Base-by-base conservation (phyloP, 2,113 vertebrate species). In the Vicugna pacos region DNA sequence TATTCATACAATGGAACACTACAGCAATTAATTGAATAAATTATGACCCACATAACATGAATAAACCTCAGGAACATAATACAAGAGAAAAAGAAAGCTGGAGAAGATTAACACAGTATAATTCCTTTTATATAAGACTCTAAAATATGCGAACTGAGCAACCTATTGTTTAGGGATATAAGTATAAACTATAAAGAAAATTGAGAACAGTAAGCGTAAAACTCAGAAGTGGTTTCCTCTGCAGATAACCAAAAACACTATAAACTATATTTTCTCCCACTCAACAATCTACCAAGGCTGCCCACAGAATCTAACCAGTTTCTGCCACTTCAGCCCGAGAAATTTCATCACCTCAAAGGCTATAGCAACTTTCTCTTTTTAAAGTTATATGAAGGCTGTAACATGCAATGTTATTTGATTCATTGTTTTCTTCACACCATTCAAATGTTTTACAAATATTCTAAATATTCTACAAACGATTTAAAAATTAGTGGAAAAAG, bases 181-280 rank as follows among this genome's bases (percentile, higher is more conserved):
- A 93, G 70, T 4, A 70, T 56, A 69, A 86, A 77, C 46, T 70
- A 82, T 83, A 88, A 91, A 73, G 46, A 75, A 88, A 88, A 70
- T 4, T 80, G 65, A 70, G 32, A 73, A 81, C 8, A 3, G 69
- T 60, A 93, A 77, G 46, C 62, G 86, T n/a, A 75, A 52, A 76
- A 76, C 62, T 32, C 12, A 84, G 30, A 93, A 83, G 24, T 38
- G 16, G 83, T 91, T 72, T 91, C 15, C 48, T 93, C 60, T 83
- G 8, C 17, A 48, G 28, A 60, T 11, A 91, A 16, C 2, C 48
- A 35, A 70, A 81, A 89, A 8, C 52, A 88, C 52, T 81, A 58
- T 52, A 32, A 73, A 30, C 35, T 24, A 30, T 10, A 9, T 76
- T 64, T 38, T 50, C 46, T 72, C 11, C 26, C 58, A 9, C 73